A percentile compares a stretch with the other conserved stretches of the same genome.
Evolutionary conservation across 2,113 vertebrate species (phyloP).

Genomic region (Nestor notabilis): DNA sequence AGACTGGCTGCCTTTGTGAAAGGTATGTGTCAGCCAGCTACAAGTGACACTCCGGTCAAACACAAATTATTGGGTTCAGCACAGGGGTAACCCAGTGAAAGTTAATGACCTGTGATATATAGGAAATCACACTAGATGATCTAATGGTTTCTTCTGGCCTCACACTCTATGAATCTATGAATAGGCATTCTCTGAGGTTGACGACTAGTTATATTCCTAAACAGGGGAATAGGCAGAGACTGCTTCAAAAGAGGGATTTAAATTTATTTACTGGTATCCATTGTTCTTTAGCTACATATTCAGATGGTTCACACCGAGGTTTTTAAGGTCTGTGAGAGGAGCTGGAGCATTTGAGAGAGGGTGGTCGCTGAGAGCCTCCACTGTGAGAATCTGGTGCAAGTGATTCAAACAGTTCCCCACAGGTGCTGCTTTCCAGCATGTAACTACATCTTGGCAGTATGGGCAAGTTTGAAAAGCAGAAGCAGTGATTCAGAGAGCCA

Average conservation of each 20-base stretch:
- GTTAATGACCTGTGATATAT: slow-evolving; percentile 61
- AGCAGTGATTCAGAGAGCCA: not conserved
- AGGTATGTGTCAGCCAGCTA: not conserved
- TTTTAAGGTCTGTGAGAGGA: not conserved
- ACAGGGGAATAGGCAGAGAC: not conserved
- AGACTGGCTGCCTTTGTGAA: not conserved
- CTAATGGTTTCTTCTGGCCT: slow-evolving; percentile 62
- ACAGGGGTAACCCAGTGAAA: slow-evolving; percentile 58
- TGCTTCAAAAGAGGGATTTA: not conserved
- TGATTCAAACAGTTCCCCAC: not conserved
- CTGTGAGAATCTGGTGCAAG: not conserved
- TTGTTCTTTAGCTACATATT: not conserved
- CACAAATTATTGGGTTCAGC: slow-evolving; percentile 46
- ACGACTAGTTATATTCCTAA: slow-evolving; percentile 29
- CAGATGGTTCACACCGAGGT: not conserved
- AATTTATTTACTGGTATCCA: not conserved
- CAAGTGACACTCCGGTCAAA: not conserved
- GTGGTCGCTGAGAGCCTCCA: not conserved
- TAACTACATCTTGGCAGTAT: not conserved
- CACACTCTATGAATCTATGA: slow-evolving; percentile 44
- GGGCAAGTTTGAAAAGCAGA: not conserved
- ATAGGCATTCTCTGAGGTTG: slow-evolving; percentile 44
- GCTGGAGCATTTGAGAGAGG: not conserved
- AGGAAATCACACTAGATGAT: slow-evolving; percentile 59
- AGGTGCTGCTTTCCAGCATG: not conserved